A percentile compares a stretch with the other conserved stretches of the same genome.
Conservation (phyloP, 2,888 invertebrate genomes). For the Yponomeuta plumbellus region DNA sequence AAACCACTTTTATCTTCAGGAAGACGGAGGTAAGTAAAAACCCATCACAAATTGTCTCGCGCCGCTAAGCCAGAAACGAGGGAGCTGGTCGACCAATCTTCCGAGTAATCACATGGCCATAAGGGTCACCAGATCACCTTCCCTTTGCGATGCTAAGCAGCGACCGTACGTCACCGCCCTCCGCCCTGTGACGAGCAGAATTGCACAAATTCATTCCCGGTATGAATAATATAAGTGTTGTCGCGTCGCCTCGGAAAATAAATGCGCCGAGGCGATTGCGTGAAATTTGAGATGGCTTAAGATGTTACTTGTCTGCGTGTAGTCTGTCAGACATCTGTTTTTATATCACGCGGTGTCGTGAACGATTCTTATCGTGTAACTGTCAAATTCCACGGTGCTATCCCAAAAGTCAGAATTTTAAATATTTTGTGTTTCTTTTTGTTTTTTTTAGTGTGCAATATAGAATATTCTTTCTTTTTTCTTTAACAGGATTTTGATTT, state of each 20-base stretch:
- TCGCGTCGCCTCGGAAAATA: slow-evolving; percentile 30
- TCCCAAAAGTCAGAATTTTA: too few species aligned
- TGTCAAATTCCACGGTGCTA: too few species aligned
- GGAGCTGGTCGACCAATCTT: background rate
- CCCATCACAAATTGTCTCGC: background rate
- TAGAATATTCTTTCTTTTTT: too few species aligned
- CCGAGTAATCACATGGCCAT: background rate
- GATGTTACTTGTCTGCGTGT: too few species aligned
- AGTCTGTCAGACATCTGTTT: too few species aligned
- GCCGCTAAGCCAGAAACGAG: background rate
- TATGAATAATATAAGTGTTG: slow-evolving; percentile 50
- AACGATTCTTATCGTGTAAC: too few species aligned
- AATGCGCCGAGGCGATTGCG: slow-evolving; percentile 26
- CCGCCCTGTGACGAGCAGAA: slow-evolving; percentile 15
- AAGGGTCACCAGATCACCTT: background rate
- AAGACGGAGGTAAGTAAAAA: background rate
- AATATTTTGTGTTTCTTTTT: too few species aligned
- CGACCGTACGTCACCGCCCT: background rate
- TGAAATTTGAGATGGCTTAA: too few species aligned
- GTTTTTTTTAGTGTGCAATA: too few species aligned
- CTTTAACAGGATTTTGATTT: too few species aligned
- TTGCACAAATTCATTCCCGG: slow-evolving; percentile 43
- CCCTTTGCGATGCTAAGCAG: background rate
- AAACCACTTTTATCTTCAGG: background rate
- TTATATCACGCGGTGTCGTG: too few species aligned